Percentiles rank a stretch among this genome's conserved stretches.
These are phyloP conservation scores for Phortica variegata DNA, from an alignment of 1,140 invertebrate species.

Conservation along the genomic window DNA sequence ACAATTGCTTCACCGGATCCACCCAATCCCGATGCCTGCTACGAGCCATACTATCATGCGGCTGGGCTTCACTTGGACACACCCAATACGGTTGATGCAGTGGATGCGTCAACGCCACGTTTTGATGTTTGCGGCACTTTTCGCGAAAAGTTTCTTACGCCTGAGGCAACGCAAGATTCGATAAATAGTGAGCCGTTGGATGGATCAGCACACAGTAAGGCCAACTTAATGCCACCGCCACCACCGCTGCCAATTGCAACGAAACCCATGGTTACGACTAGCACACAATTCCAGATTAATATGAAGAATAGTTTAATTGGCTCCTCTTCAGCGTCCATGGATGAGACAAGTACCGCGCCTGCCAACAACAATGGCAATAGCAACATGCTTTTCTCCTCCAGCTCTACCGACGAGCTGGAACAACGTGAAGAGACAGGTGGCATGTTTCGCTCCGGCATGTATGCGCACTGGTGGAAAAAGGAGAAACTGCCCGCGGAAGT, in stretches of 20 bases:
- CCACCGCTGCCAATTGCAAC: conserved; percentile 18
- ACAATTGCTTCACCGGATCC: conserved; percentile 68
- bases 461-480: conserved; percentile 91
- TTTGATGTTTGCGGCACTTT: conserved; percentile 54
- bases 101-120: conserved; percentile 27
- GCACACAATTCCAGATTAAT: conserved; percentile 41
- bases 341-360: conserved; percentile 19
- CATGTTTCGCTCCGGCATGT: conserved; percentile 78
- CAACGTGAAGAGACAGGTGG: conserved; percentile 23
- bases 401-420: conserved; percentile 32
- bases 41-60: conserved; percentile 18
- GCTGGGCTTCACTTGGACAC: background rate
- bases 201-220: conserved; percentile 2
- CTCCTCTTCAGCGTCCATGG: conserved; percentile 31
- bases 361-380: conserved; percentile 1
- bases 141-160: conserved; percentile 48
- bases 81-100: conserved; percentile 17
- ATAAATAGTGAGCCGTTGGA: background rate
- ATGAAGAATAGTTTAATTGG: conserved; percentile 43
- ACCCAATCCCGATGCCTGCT: conserved; percentile 31
- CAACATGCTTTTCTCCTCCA: conserved; percentile 28
- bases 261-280: conserved; percentile 3
- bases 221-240: background rate
- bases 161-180: conserved; percentile 35
- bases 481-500: conserved; percentile 71